Percentiles rank a stretch among this genome's conserved stretches.
These are phyloP conservation scores for Polypedilum vanderplanki DNA, from an alignment of 1,140 invertebrate genomes.

Conservation along the genomic window DNA sequence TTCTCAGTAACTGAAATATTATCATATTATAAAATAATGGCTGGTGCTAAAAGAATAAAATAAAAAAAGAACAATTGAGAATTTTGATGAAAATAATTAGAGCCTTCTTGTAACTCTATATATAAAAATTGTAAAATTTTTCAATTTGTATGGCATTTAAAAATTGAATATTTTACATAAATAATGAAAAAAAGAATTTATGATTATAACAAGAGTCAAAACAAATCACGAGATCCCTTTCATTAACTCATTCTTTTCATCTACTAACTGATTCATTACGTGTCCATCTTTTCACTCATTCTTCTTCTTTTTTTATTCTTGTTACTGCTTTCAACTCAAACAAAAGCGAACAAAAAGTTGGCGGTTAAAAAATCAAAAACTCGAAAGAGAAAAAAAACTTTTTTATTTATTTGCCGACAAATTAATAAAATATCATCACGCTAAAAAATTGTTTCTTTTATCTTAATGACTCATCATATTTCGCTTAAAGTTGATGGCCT, in stretches of 20 bases:
- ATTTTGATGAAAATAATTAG: too few relatives aligned
- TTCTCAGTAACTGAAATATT: too few relatives aligned
- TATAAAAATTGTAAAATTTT: too few relatives aligned
- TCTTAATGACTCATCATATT: slow-evolving; percentile 27
- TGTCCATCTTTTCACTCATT: neutral
- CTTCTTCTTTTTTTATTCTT: neutral
- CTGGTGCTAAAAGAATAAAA: too few relatives aligned
- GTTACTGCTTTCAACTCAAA: neutral
- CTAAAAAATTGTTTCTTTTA: slow-evolving; percentile 21
- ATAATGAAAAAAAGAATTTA: too few relatives aligned
- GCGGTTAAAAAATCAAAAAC: slow-evolving; percentile 16
- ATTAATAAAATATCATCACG: slow-evolving; percentile 19
- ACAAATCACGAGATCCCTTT: neutral
- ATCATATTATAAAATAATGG: too few relatives aligned
- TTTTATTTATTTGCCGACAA: slow-evolving; percentile 28
- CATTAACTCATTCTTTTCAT: neutral
- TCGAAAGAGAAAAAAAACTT: neutral
- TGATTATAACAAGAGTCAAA: too few relatives aligned
- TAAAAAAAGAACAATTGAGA: too few relatives aligned
- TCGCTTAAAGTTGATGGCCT: neutral
- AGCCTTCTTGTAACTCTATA: too few relatives aligned
- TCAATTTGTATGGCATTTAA: too few relatives aligned
- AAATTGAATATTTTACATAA: too few relatives aligned
- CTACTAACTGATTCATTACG: too few relatives aligned
- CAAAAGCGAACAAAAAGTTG: neutral